Evolutionary conservation across 2,888 invertebrate genomes (phyloP), one percentile per base, ranked within the genome.

Genomic region (Julus scanicus): DNA sequence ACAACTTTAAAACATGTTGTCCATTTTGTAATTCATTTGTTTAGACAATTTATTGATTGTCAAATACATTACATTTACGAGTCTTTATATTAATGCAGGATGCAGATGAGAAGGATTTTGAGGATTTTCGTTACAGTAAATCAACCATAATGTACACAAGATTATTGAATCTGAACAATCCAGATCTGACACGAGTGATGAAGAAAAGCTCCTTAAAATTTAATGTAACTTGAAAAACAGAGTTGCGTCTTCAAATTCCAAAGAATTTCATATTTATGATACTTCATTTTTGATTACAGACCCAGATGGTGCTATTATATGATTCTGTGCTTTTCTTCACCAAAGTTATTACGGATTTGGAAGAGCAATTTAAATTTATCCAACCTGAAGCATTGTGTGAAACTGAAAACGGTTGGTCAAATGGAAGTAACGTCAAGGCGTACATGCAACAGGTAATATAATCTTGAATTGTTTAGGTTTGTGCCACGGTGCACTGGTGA

Each of bases 131-230:
- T 91, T 95, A 95, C 91, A 95, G 96, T 0, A 96, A 96, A 11
- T 95, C 96, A 0, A 97, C 97, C 91, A 95, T 98, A 49, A 97
- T 97, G 40, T 96, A 96, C 90, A 93, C 96, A 90, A 93, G 95
- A 90, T 91, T 96, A 89, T 93, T 95, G 0, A 94, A 94, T 90
- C 92, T 94, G 83, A 93, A 93, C 0, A 93, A 93, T 89, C 92
- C 93, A 8, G 93, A 93, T 90, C 93, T 94, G 84, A 20, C 3
- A 2, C 6, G 3, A 85, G 3, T 44, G 17, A 13, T 17, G 48
- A 4, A 44, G 29, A 80, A 37, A 2, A 80, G 3, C 37, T 13
- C 1, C 9, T 37, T 3, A 20, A 71, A 71, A 80, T 80, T 37
- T 20, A 80, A 37, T 80, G 80, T 37, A 80, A 80, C n/a, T n/a